These are phyloP conservation scores for Papilio polytes DNA, from an alignment of 1,140 invertebrate genomes.

Conservation along the genomic window DNA sequence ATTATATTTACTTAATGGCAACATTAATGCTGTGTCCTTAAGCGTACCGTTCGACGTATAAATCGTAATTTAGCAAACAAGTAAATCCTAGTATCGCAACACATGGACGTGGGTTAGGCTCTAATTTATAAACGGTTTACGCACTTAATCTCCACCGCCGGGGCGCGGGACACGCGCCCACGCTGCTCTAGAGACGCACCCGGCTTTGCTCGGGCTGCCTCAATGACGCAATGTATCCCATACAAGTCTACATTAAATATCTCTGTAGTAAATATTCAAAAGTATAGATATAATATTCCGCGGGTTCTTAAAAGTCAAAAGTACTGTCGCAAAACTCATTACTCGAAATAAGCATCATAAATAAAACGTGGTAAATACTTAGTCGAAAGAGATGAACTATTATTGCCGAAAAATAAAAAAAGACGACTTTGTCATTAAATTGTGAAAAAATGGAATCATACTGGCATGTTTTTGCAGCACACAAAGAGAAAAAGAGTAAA, in stretches of 20 bases:
- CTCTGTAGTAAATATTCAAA: background rate
- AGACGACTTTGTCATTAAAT: constrained; percentile 37
- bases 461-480: constrained; percentile 39
- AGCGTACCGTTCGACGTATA: constrained; percentile 42
- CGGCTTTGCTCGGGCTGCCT: constrained; percentile 14
- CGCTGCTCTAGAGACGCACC: constrained; percentile 35
- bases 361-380: constrained; percentile 23
- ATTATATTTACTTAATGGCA: constrained; percentile 40
- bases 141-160: constrained; percentile 52
- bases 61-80: constrained; percentile 56
- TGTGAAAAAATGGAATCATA: constrained; percentile 38
- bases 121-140: constrained; percentile 62
- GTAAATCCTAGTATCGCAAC: constrained; percentile 50
- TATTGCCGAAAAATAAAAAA: constrained; percentile 30
- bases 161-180: constrained; percentile 50
- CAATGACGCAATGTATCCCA: background rate
- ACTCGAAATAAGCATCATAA: constrained; percentile 29
- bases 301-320: background rate
- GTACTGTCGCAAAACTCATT: constrained; percentile 14
- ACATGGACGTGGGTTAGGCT: constrained; percentile 49
- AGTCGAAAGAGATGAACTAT: constrained; percentile 17
- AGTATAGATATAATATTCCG: background rate
- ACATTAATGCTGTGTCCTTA: constrained; percentile 40
- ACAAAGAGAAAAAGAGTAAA: constrained; percentile 30
- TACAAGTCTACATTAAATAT: background rate